Conservation (phyloP, 2,888 invertebrate genomes). For the Nemotelus pantherinus region DNA sequence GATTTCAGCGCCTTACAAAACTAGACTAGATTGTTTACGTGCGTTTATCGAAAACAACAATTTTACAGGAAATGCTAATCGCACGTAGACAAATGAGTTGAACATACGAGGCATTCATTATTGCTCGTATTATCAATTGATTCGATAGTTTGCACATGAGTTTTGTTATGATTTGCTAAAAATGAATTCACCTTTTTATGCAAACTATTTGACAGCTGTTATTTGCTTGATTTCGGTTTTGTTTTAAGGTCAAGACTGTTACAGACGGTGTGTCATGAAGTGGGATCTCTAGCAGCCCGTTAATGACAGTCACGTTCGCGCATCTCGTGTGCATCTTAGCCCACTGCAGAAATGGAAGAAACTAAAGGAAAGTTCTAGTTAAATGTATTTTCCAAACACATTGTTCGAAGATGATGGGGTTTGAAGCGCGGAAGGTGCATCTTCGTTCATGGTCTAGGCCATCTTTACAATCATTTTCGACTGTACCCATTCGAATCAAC, state of each 20-base stretch:
- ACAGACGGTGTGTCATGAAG: too few species aligned
- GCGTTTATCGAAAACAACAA: background rate
- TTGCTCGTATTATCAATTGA: too few species aligned
- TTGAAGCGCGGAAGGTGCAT: background rate
- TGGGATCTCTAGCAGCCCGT: too few species aligned
- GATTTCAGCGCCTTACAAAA: background rate
- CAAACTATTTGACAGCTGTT: background rate
- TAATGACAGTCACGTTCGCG: background rate
- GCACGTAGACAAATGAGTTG: background rate
- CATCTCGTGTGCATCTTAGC: background rate
- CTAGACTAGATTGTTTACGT: background rate
- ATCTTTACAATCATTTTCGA: background rate
- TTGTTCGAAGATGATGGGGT: background rate
- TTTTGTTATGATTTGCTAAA: too few species aligned
- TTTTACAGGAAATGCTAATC: slow-evolving; percentile 31
- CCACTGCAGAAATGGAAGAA: too few species aligned
- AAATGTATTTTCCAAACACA: too few species aligned
- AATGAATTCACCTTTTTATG: too few species aligned
- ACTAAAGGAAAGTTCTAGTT: too few species aligned
- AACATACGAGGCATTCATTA: background rate
- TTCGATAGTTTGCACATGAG: too few species aligned
- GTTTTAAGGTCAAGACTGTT: too few species aligned
- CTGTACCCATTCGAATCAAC: background rate
- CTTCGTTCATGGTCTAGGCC: background rate
- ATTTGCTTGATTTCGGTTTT: background rate